Base-by-base conservation (phyloP, 2,888 invertebrate genomes). In the Lumbricus terrestris region DNA sequence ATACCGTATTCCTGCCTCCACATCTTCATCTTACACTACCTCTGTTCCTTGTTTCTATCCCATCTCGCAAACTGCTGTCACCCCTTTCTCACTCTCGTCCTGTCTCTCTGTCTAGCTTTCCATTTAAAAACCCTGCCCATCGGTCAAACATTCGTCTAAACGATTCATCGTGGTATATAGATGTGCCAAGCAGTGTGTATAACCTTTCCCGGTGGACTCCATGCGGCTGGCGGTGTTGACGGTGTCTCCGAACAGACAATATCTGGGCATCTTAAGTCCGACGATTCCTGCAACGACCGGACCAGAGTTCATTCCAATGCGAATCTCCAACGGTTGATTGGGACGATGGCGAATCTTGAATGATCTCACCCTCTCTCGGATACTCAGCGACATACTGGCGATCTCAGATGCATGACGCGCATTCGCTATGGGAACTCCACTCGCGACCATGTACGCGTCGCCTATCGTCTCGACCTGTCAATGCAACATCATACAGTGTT, bases 281-380 rank as follows among this genome's bases (percentile, higher is more conserved):
- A 90, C 90, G 16, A 90, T 89, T n/a, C 94, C 94, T 0, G 94
- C 94, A 33, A 94, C 94, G 90, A 94, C 94, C 15, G 93, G 93
- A 11, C 94, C 94, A 37, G 93, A 94, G 91, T 94, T 94, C 34
- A 94, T 92, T 47, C 94, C 94, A 23, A 93, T 93, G 40, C 94
- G 93, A 88, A 94, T 92, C 89, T 94, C 93, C 88, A 94, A 92
- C 85, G 93, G 92, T 40, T 92, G 92, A 13, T 93, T 92, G 15
- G 94, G 93, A 34, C 93, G 92, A 90, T 94, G 94, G 92, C 93
- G 93, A 47, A 94, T 93, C 89, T 93, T 92, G 92, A 94, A 94
- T n/a, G 88, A 85, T 42, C 38, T 88, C 40, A 92, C 92, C 33
- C 82, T 90, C 23, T 90, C 91, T 85, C 93, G 90, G 29, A 93